Evolutionary conservation across 2,797 vertebrate genomes (phyloP), one percentile per base, ranked within the genome.

Genomic region (Cirrhinus molitorella): DNA sequence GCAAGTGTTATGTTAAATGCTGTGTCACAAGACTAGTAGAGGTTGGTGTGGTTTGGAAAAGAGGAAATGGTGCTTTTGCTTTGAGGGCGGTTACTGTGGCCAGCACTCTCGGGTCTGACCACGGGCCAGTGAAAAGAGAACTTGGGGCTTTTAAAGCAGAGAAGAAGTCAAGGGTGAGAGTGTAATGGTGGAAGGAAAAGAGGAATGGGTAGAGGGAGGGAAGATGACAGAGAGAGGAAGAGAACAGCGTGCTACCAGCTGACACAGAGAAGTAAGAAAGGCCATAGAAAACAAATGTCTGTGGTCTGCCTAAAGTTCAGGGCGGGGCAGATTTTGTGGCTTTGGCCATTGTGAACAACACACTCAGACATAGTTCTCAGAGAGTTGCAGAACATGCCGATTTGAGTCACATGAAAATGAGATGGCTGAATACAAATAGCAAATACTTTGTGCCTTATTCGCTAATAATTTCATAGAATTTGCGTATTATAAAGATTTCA

Each of bases 51-150:
- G 80, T 37, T 81, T 90, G 89, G 77, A 80, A 85, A 87, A 88
- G 79, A 79, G 80, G 91, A 90, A 93, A 89, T 83, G 72, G 81
- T 73, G 72, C 72, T 90, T 83, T 90, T 71, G 86, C 88, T 92
- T 89, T 77, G 53, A 85, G 78, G 73, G 79, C 45, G 74, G 85
- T 80, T 80, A 84, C 79, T 86, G 75, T 66, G 82, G 78, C 73
- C 47, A 85, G 70, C 73, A 87, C 86, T 80, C 45, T 63, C 82
- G 86, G 57, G 83, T 80, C 85, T 88, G 85, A 82, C 73, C 86
- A 88, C 65, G 49, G 72, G 43, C 59, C 63, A 83, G 68, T 53
- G 43, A 61, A 87, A 86, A 84, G 66, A 87, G 88, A 93, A 91
- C 53, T 65, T 80, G 86, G 88, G 88, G 91, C 83, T 84, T 74